phyloP scores from a whole-genome alignment of 2,888 invertebrate genomes.

The Agrochola circellaris region DNA sequence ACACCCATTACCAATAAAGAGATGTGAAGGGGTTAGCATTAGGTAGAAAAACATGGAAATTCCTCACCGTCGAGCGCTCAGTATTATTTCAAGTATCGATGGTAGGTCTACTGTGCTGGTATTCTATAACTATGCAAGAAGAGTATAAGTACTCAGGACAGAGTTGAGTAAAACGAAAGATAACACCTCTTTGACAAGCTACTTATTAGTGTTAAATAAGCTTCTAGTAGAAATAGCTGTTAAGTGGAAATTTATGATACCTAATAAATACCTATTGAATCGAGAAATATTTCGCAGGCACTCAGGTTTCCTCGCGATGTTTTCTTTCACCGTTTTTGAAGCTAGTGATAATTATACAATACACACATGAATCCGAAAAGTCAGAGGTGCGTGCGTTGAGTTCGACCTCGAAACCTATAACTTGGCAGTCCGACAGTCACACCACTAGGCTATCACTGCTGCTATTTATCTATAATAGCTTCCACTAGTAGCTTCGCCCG shows the following conservation, averaged over 20 bases:
- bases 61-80: background rate
- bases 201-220: constrained; percentile 19
- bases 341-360: too few species aligned
- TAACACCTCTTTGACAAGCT: constrained; percentile 40
- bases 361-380: too few species aligned
- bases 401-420: too few species aligned
- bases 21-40: background rate
- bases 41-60: background rate
- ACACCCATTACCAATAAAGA: background rate
- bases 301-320: too few species aligned
- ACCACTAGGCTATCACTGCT: too few species aligned
- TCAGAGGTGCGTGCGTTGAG: too few species aligned
- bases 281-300: too few species aligned
- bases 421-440: too few species aligned
- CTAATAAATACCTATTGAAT: background rate
- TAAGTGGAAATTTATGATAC: constrained; percentile 13
- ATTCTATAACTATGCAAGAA: constrained; percentile 4
- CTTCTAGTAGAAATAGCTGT: constrained; percentile 23
- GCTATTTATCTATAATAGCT: too few species aligned
- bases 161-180: constrained; percentile 41
- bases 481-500: too few species aligned
- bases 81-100: constrained; percentile 14
- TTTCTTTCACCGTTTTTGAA: too few species aligned
- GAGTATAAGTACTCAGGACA: background rate
- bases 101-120: background rate